These are phyloP conservation scores for Mayetiola destructor DNA, from an alignment of 2,888 invertebrate genomes.

Conservation along the genomic window DNA sequence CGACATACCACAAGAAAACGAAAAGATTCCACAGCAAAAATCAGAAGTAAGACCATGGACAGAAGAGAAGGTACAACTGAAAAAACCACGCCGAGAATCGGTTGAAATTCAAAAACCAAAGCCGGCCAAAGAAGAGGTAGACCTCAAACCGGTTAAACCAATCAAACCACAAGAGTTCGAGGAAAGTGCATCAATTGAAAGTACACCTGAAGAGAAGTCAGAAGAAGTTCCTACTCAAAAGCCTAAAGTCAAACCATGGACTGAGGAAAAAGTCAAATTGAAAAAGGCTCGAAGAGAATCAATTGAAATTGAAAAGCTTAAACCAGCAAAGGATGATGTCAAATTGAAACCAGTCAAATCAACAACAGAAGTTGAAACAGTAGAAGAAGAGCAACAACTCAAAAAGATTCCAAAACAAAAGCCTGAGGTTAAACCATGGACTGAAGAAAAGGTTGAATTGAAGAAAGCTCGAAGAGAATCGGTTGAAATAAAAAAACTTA, in stretches of 20 bases:
- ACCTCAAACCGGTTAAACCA: background rate
- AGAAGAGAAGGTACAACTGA: slow-evolving; percentile 14
- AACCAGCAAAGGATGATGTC: background rate
- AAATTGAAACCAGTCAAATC: background rate
- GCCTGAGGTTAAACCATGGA: slow-evolving; percentile 20
- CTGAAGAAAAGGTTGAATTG: slow-evolving; percentile 23
- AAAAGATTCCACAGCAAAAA: slow-evolving; percentile 26
- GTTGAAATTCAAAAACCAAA: slow-evolving; percentile 18
- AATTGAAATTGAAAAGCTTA: slow-evolving; percentile 22
- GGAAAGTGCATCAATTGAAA: slow-evolving; percentile 17
- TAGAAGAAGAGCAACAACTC: slow-evolving; percentile 24
- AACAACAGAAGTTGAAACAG: slow-evolving; percentile 23
- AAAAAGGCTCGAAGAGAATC: slow-evolving; percentile 17
- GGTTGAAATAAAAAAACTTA: slow-evolving; percentile 22
- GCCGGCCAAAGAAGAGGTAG: background rate
- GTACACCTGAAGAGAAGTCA: slow-evolving; percentile 18
- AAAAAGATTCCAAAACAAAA: slow-evolving; percentile 23
- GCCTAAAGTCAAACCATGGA: slow-evolving; percentile 20
- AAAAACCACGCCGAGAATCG: slow-evolving; percentile 24
- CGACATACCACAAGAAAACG: slow-evolving; percentile 20
- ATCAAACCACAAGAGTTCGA: slow-evolving; percentile 20
- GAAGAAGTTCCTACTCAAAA: slow-evolving; percentile 24
- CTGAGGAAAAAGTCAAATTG: slow-evolving; percentile 21
- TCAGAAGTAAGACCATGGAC: slow-evolving; percentile 23
- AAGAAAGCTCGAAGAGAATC: slow-evolving; percentile 17